Percentiles rank a stretch among this genome's conserved stretches.
These are phyloP conservation scores for Crambe crambe DNA, from an alignment of 37 sponge, comb jelly and placozoan species.

Conservation along the genomic window DNA sequence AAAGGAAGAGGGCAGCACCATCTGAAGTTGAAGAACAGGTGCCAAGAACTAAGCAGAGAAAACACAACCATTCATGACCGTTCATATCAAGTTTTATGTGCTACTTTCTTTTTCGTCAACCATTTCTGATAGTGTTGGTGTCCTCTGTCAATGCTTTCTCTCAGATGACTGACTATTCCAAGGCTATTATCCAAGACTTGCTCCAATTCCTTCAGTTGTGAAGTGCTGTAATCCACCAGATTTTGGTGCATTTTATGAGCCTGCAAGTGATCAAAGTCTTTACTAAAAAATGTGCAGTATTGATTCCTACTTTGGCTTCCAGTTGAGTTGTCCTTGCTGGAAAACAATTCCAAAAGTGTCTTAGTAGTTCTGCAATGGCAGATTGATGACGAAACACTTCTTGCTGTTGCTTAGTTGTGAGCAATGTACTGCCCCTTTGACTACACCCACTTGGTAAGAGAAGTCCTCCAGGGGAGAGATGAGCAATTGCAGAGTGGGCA, in stretches of 20 bases:
- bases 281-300: not conserved
- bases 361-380: conserved; percentile 76
- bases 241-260: conserved; percentile 19
- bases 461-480: conserved; percentile 49
- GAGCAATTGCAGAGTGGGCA: conserved; percentile 37
- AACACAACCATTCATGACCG: no score
- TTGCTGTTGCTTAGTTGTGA: conserved; percentile 4
- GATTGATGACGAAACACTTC: conserved; percentile 58
- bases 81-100: no score
- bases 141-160: not conserved
- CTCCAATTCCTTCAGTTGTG: conserved; percentile 13
- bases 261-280: not conserved
- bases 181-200: not conserved
- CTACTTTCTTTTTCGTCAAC: not conserved
- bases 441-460: conserved; percentile 24
- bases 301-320: conserved; percentile 73
- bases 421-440: not conserved
- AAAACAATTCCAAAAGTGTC: conserved; percentile 94
- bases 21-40: not conserved
- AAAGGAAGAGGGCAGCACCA: not conserved
- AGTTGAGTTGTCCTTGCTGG: conserved; percentile 59
- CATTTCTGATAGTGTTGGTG: not conserved
- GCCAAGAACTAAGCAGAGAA: not conserved
- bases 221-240: conserved; percentile 17
- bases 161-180: not conserved